Evolutionary conservation across 2,888 invertebrate species (phyloP), one percentile per base, ranked within the genome.

Genomic region (Diaprepes abbreviatus): DNA sequence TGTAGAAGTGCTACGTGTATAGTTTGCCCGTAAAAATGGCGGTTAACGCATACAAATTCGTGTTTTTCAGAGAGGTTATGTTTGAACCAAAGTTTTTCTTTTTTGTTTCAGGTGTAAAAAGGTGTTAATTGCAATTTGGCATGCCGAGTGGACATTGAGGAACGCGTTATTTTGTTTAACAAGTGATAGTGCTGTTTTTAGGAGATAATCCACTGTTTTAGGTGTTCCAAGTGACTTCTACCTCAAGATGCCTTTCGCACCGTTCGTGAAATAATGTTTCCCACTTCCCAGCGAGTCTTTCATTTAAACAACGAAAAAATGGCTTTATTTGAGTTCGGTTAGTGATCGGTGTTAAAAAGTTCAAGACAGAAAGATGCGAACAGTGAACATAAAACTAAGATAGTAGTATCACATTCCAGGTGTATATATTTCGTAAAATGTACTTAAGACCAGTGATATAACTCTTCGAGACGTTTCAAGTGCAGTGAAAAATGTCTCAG

Each of bases 251-350:
- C 57, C 55, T 66, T 57, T 66, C 24, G 62, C 50, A 31, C 66
- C 58, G 5, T 72, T 52, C 52, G 74, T 75, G 62, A 77, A 79
- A 82, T 81, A 80, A 82, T 82, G 82, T 78, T 76, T 71, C 74
- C 71, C 58, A 73, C 68, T 67, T 68, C 74, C 73, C 66, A 75
- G 73, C 74, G 73, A 72, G 73, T 75, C 67, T 75, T 76, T 66
- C 74, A 78, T 75, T 77, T 77, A 59, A 78, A 79, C 78, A 81
- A 81, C 80, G 82, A 80, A 77, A 83, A 81, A 79, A 85, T 85
- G 85, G 84, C 84, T 76, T 77, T 85, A 76, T 85, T 85, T 75
- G 85, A 85, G 77, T 85, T 84, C 74, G 85, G 85, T 71, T 85
- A 84, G 77, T 73, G 72, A 74, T 66, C 68, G 24, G 38, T 33